A percentile compares a stretch with the other conserved stretches of the same genome.
Evolutionary conservation across 2,113 vertebrate species (phyloP).

Genomic region (Chloropsis hardwickii): DNA sequence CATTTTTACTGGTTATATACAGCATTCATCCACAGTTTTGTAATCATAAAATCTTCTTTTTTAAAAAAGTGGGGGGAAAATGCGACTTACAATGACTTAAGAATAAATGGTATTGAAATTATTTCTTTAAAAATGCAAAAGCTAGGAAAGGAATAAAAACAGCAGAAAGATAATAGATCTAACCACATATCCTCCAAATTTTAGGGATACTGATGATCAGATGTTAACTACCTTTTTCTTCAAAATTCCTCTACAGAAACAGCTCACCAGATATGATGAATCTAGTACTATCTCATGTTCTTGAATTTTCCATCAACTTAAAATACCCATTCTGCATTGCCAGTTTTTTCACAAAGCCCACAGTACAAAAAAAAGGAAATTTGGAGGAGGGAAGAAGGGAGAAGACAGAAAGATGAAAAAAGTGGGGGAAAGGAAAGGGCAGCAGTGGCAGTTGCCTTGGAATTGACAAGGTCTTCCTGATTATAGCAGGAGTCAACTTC

Average conservation of each 20-base stretch:
- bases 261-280: background rate
- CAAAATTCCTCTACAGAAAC: background rate
- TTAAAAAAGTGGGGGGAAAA: background rate
- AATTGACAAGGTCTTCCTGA: background rate
- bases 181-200: background rate
- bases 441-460: background rate
- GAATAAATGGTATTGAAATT: background rate
- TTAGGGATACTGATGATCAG: background rate
- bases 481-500: background rate
- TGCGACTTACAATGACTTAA: background rate
- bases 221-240: background rate
- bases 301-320: background rate
- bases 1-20: background rate
- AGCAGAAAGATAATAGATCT: background rate
- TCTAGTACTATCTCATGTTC: background rate
- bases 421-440: background rate
- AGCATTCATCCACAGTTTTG: background rate
- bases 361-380: background rate
- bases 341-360: background rate
- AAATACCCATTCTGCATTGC: background rate
- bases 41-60: background rate
- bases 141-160: background rate
- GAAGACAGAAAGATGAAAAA: background rate
- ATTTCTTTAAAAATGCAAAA: background rate
- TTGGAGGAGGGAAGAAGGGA: background rate